A percentile compares a stretch with the other conserved stretches of the same genome.
phyloP scores from a whole-genome alignment of 2,797 vertebrate genomes.

The Corythornis leucogaster region DNA sequence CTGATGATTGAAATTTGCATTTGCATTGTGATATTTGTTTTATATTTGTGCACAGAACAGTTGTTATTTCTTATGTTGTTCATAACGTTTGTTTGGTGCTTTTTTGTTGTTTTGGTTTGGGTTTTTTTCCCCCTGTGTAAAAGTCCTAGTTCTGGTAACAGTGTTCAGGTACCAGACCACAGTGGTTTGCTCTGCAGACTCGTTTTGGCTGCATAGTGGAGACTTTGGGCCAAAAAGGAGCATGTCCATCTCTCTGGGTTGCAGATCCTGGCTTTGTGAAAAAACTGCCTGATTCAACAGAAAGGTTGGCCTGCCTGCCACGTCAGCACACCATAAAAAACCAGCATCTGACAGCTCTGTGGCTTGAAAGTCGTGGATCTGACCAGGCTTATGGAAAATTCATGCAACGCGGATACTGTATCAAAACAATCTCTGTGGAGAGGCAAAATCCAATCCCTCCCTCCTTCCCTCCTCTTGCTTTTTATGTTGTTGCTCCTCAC shows the following conservation, averaged over 20 bases:
- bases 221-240: not conserved
- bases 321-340: conserved; percentile 45
- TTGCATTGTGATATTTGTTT: not conserved
- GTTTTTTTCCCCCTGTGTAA: not conserved
- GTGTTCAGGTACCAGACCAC: not conserved
- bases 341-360: conserved; percentile 52
- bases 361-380: conserved; percentile 52
- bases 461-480: not conserved
- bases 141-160: not conserved
- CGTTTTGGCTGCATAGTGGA: not conserved
- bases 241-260: not conserved
- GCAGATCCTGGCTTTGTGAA: conserved; percentile 1
- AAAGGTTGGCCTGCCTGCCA: conserved; percentile 58
- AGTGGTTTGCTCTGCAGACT: not conserved
- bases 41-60: not conserved
- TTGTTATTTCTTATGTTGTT: not conserved
- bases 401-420: conserved; percentile 53
- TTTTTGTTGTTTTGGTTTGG: too few species aligned
- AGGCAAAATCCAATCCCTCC: not conserved
- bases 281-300: conserved; percentile 4
- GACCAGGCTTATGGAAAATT: conserved; percentile 62
- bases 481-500: not conserved
- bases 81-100: not conserved
- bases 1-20: not conserved
- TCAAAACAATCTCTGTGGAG: conserved; percentile 49